Conservation (phyloP, 1,140 invertebrate species). For the Anastatus disparis region DNA sequence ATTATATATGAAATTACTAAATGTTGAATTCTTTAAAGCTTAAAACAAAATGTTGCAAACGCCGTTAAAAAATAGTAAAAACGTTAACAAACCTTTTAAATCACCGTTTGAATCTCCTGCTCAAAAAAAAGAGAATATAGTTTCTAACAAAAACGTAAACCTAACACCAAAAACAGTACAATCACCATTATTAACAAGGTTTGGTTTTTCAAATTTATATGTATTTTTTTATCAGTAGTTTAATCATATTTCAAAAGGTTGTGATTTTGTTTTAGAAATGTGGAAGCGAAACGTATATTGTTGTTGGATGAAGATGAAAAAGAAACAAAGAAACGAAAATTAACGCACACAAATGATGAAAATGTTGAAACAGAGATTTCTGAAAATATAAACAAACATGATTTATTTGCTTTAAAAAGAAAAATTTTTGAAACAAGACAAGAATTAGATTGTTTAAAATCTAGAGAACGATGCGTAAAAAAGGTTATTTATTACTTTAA, state of each 20-base stretch:
- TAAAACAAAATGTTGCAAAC: slow-evolving; percentile 35
- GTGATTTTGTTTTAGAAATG: slow-evolving; percentile 13
- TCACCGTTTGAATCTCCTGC: slow-evolving; percentile 29
- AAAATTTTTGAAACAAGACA: slow-evolving; percentile 35
- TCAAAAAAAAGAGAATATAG: slow-evolving; percentile 13
- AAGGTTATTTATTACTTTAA: slow-evolving; percentile 16
- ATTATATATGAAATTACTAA: too few relatives aligned
- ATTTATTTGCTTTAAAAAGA: slow-evolving; percentile 26
- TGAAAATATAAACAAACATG: slow-evolving; percentile 6
- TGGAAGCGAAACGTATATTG: slow-evolving; percentile 30
- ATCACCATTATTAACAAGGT: slow-evolving; percentile 17
- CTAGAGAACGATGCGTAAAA: slow-evolving; percentile 31
- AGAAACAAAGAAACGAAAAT: slow-evolving; percentile 3
- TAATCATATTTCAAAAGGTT: not conserved
- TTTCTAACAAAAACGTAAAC: too few relatives aligned
- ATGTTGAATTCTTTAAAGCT: not conserved
- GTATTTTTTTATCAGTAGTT: not conserved
- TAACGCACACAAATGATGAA: not conserved
- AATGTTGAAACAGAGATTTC: not conserved
- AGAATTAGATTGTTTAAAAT: slow-evolving; percentile 35
- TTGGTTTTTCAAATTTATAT: slow-evolving; percentile 1
- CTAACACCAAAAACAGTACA: not conserved
- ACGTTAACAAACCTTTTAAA: slow-evolving; percentile 33
- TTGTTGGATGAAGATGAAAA: slow-evolving; percentile 16
- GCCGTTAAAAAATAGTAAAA: slow-evolving; percentile 37